Evolutionary conservation across 2,113 vertebrate genomes (phyloP), one percentile per base, ranked within the genome.

Genomic region (Fulmarus glacialis): DNA sequence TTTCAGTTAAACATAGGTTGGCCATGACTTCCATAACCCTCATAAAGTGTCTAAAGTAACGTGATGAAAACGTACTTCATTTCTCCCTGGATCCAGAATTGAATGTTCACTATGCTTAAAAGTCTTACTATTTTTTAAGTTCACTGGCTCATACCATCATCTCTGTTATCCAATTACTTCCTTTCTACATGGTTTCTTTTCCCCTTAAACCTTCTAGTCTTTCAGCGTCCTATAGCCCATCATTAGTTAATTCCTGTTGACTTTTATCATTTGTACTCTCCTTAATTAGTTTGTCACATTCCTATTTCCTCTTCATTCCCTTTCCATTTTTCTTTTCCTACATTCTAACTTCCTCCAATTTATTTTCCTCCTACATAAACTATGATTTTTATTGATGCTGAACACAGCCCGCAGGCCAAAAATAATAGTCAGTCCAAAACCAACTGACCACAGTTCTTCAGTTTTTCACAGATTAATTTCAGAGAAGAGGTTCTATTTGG

Each of bases 381-480:
- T 85, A 71, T 85, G 92, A 95, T 86, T 97, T 97, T 97, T 96
- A 97, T 92, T 90, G 89, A 95, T 93, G 84, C 60, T 94, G 95
- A 98, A 91, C 79, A 80, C 96, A 96, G 92, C 63, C 97, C 30
- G 30, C 81, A 88, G 94, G 96, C 79, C 88, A 95, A 89, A 97
- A 97, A 96, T 93, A 97, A 97, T 70, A 96, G 95, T 82, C 94
- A 92, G 63, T 72, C 88, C 89, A 86, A 91, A 97, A 91, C 73
- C 74, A 72, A 97, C 83, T 95, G 88, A 94, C 92, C 82, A 26
- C 48, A 74, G 56, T 87, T 93, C 72, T 96, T 98, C 95, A 95
- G 85, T 67, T 98, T 98, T 96, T 92, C 97, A 97, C 90, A 91
- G 87, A 97, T 97, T 97, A 82, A 97, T 97, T 98, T 98, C 94